Evolutionary conservation across 2,113 vertebrate species (phyloP).

Genomic region (Oreochromis niloticus): DNA sequence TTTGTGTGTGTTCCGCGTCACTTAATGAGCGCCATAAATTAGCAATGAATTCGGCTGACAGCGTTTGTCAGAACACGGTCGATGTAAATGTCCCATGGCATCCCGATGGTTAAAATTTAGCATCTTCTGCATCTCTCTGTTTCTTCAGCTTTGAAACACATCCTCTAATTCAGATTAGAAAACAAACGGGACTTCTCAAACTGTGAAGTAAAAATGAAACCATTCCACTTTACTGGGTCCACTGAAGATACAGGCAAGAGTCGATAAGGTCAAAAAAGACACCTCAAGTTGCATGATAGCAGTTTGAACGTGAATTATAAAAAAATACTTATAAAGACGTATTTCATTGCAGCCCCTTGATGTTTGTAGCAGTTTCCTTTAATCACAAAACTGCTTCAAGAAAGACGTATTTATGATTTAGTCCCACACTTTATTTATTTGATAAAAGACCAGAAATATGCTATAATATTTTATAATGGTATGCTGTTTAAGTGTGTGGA

Average conservation of each 20-base stretch:
- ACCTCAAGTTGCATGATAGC: neutral
- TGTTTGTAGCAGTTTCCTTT: neutral
- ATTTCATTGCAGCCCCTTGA: neutral
- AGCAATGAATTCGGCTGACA: constrained; percentile 91
- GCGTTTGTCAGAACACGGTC: constrained; percentile 73
- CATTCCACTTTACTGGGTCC: neutral
- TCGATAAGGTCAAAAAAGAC: neutral
- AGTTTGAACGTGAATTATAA: neutral
- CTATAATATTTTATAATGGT: neutral
- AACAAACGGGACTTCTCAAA: neutral
- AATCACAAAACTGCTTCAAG: neutral
- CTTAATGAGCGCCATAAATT: constrained; percentile 98
- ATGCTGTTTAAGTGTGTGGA: neutral
- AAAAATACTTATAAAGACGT: neutral
- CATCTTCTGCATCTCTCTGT: neutral
- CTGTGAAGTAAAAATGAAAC: neutral
- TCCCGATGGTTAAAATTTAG: constrained; percentile 13
- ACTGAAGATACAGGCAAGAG: neutral
- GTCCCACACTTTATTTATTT: neutral
- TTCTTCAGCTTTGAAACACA: neutral
- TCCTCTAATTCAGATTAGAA: neutral
- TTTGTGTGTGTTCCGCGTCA: constrained; percentile 74
- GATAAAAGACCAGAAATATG: neutral
- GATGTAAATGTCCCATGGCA: constrained; percentile 43
- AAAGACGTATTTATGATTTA: neutral